Evolutionary conservation across 30 jellyfish, hydroid and myxozoan genomes (phyloP), one percentile per base, ranked within the genome.

Genomic region (Rhopilema esculentum): DNA sequence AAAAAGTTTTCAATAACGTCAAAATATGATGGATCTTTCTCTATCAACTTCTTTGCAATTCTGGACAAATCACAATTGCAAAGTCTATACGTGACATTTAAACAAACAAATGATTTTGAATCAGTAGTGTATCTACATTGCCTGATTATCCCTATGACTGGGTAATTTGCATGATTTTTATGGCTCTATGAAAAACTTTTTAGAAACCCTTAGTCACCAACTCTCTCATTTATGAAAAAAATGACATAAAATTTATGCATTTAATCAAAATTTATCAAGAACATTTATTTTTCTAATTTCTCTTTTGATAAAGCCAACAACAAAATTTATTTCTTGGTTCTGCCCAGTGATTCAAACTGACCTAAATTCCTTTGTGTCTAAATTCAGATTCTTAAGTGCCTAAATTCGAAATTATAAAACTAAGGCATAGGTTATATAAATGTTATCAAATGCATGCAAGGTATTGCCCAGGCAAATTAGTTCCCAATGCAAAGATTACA

Each of bases 391-490:
- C 12, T 6, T 40, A 40, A 40, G 32, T 23, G 57, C 12, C 57
- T 40, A 40, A 40, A 12, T 40, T 40, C 12, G 57, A 40, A n/a
- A 40, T 40, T 40, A 40, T 40, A 40, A 40, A 40, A 40, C 57
- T 40, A 40, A 40, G 57, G 9, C 57, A 64, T n/a, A n/a, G n/a
- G n/a, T n/a, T n/a, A n/a, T n/a, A n/a, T 26, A 23, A 64, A 64
- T 64, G 28, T 64, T 26, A 23, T 16, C 31, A 26, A 64, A 64
- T 64, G 6, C 32, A 64, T 64, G 75, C 75, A 21, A 64, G 75
- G 32, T 64, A 26, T 64, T 64, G 75, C 75, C 84, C 84, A 72
- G 84, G 84, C 72, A 72, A 72, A 72, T 72, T 72, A 28, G 71
- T 72, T 49, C 69, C 48, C 84, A 72, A 72, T 72, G 84, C 50